These are phyloP conservation scores for Elgonia sp. DNA, from an alignment of 2,888 invertebrate genomes.

Conservation along the genomic window DNA sequence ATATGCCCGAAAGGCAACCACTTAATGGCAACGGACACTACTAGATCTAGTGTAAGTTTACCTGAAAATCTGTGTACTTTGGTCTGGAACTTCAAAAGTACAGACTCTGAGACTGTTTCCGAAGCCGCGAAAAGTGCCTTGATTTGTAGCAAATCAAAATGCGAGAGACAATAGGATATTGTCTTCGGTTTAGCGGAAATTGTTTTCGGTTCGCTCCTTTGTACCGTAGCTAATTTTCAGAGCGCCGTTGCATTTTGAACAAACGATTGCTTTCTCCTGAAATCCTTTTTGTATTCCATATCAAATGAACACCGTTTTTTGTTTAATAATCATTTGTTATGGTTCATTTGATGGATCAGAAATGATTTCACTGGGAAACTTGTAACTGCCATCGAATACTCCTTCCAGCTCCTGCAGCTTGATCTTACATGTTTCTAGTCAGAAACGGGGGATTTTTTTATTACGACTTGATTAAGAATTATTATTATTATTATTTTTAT, in stretches of 20 bases:
- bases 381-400: slow-evolving; percentile 84
- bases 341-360: background rate
- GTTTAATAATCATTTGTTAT: background rate
- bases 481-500: slow-evolving; percentile 62
- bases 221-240: slow-evolving; percentile 48
- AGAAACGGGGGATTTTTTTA: slow-evolving; percentile 82
- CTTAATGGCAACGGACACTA: slow-evolving; percentile 91
- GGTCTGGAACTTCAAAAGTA: slow-evolving; percentile 42
- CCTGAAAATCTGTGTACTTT: slow-evolving; percentile 24
- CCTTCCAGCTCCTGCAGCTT: slow-evolving; percentile 85
- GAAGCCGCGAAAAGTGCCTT: slow-evolving; percentile 56
- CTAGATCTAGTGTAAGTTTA: slow-evolving; percentile 65
- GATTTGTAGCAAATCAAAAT: slow-evolving; percentile 30
- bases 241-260: slow-evolving; percentile 64
- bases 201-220: slow-evolving; percentile 45
- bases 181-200: slow-evolving; percentile 40
- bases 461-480: slow-evolving; percentile 38
- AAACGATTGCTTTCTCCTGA: slow-evolving; percentile 50
- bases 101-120: background rate
- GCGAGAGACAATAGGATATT: slow-evolving; percentile 1
- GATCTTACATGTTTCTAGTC: slow-evolving; percentile 86
- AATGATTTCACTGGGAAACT: slow-evolving; percentile 50
- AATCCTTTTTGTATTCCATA: slow-evolving; percentile 27
- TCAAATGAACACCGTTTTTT: background rate
- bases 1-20: slow-evolving; percentile 96